phyloP scores from a whole-genome alignment of 1,140 invertebrate species.

The Drosophila burlai region DNA sequence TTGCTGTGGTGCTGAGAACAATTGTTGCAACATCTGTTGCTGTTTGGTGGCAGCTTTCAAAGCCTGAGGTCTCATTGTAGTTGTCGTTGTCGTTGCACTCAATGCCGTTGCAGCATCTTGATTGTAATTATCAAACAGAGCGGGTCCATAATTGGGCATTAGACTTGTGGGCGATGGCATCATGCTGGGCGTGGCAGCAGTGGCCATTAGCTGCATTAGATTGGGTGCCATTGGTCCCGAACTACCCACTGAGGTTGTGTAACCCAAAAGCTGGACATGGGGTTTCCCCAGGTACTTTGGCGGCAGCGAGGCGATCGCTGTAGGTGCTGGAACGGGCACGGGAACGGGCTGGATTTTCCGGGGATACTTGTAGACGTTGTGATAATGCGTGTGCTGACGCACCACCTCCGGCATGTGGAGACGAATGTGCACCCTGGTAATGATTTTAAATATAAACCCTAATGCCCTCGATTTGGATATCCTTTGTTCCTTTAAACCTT shows the following conservation, averaged over 20 bases:
- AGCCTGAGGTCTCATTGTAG: constrained; percentile 33
- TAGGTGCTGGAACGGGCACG: not conserved
- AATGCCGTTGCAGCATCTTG: constrained; percentile 9
- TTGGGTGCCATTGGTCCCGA: constrained; percentile 55
- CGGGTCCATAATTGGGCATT: constrained; percentile 66
- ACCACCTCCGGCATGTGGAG: constrained; percentile 78
- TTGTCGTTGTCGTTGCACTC: constrained; percentile 26
- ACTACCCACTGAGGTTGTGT: constrained; percentile 65
- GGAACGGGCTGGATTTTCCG: constrained; percentile 23
- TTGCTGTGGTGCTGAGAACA: constrained; percentile 54
- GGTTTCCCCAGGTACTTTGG: constrained; percentile 48
- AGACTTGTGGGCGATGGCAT: constrained; percentile 44
- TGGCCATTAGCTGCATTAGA: constrained; percentile 63
- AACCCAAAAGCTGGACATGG: constrained; percentile 70
- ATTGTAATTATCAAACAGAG: constrained; percentile 60
- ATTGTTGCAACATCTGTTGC: constrained; percentile 62
- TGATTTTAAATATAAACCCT: not conserved
- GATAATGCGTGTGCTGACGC: constrained; percentile 69
- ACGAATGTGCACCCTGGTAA: constrained; percentile 73
- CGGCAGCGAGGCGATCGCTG: constrained; percentile 14
- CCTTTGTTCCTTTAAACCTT: not conserved
- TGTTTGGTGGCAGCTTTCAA: constrained; percentile 18
- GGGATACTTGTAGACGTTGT: constrained; percentile 68
- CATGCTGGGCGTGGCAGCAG: constrained; percentile 36
- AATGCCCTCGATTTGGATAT: not conserved